Conservation (phyloP, 2,888 invertebrate species). For the Sphinx pinastri region DNA sequence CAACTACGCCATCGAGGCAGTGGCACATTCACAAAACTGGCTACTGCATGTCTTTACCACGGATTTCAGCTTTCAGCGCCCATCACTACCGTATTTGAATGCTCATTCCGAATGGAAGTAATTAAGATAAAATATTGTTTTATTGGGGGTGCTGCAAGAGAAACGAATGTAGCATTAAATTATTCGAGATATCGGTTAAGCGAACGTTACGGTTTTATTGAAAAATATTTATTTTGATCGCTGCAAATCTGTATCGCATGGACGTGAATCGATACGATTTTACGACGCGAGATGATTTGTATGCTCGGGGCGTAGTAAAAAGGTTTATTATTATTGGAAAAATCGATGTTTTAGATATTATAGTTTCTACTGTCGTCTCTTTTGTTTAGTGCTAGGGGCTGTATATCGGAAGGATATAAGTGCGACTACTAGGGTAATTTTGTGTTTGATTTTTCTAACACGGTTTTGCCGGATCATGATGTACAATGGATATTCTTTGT, state of each 20-base stretch:
- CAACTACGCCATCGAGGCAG: no score
- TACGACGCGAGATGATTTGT: not conserved
- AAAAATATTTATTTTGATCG: slow-evolving; percentile 12
- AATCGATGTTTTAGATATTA: no score
- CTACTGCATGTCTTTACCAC: not conserved
- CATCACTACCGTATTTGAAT: slow-evolving; percentile 50
- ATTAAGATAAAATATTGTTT: slow-evolving; percentile 59
- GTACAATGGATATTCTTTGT: no score
- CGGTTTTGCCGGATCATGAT: no score
- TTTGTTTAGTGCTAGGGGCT: no score
- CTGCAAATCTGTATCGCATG: not conserved
- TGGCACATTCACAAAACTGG: not conserved
- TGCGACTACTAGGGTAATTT: no score
- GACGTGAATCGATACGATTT: not conserved
- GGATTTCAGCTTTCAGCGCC: not conserved
- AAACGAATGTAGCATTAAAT: slow-evolving; percentile 25
- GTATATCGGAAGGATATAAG: no score
- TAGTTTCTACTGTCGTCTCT: no score
- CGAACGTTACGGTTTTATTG: not conserved
- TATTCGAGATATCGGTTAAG: slow-evolving; percentile 16
- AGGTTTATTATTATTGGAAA: no score
- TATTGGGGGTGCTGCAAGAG: slow-evolving; percentile 41
- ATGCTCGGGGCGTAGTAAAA: no score
- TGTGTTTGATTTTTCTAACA: no score
- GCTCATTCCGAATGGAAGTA: slow-evolving; percentile 57